These are phyloP conservation scores for Julus scandinavius DNA, from an alignment of 2,888 invertebrate species.

Conservation along the genomic window DNA sequence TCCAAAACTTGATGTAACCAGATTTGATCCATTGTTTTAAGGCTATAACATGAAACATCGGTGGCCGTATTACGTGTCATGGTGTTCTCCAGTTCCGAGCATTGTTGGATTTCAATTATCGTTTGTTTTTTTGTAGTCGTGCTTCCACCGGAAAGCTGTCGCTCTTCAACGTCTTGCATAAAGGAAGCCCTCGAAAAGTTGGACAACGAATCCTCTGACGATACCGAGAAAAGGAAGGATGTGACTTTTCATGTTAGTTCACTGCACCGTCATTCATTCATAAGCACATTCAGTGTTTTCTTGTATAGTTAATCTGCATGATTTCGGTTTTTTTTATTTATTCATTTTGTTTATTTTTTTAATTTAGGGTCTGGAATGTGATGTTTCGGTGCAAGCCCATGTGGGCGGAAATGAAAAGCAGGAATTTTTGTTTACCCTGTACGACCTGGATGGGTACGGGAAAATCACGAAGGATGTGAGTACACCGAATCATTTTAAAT, in stretches of 20 bases:
- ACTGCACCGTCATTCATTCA: not conserved
- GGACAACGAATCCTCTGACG: constrained; percentile 24
- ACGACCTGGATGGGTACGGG: constrained; percentile 91
- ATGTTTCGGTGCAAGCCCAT: constrained; percentile 83
- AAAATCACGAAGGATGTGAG: constrained; percentile 91
- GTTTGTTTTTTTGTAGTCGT: not conserved
- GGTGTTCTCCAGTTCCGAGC: not conserved
- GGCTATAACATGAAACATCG: too few species aligned
- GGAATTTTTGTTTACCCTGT: constrained; percentile 82
- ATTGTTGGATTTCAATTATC: constrained; percentile 7
- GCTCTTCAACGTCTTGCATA: constrained; percentile 43
- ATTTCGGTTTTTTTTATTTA: not conserved
- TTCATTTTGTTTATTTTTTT: constrained; percentile 55
- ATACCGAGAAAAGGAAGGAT: constrained; percentile 19
- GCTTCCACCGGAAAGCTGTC: constrained; percentile 51
- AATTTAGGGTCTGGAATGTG: constrained; percentile 84
- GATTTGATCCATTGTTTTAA: too few species aligned
- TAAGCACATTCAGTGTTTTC: not conserved
- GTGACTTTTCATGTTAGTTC: constrained; percentile 41
- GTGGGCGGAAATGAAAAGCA: constrained; percentile 71
- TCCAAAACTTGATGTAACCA: too few species aligned
- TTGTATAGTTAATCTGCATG: not conserved
- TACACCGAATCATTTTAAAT: constrained; percentile 59
- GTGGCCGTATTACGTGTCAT: too few species aligned
- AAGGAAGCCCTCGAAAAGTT: constrained; percentile 44